Percentiles rank a stretch among this genome's conserved stretches.
Evolutionary conservation across 2,888 invertebrate species (phyloP).

Genomic region (Chaetoderma sp.): DNA sequence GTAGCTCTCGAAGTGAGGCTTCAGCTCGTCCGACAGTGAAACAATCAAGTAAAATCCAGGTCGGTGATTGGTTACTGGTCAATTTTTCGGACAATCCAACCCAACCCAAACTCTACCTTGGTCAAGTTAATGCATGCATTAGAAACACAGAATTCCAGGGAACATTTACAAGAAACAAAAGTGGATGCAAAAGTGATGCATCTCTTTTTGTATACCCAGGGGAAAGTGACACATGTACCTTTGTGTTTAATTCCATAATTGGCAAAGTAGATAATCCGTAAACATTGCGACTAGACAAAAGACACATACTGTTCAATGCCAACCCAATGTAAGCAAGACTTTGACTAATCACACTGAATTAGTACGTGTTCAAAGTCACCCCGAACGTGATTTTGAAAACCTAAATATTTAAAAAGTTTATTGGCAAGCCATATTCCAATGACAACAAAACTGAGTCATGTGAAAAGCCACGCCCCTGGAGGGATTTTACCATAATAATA

Average conservation of each 20-base stretch:
- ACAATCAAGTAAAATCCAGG: neutral
- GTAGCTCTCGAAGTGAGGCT: too few species aligned
- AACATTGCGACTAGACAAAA: neutral
- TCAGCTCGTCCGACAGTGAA: neutral
- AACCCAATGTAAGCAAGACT: neutral
- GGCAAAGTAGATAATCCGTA: neutral
- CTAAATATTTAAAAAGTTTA: neutral
- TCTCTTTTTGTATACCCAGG: neutral
- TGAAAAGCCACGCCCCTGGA: neutral
- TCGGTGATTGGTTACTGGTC: neutral
- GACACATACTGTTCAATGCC: neutral
- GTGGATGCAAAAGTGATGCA: neutral
- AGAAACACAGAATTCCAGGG: neutral
- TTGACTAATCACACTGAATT: neutral
- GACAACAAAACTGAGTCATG: neutral
- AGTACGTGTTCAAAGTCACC: neutral
- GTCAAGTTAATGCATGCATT: neutral
- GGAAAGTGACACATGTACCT: neutral
- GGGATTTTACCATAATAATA: neutral
- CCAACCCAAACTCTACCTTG: neutral
- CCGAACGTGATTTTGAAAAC: neutral
- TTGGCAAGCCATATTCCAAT: neutral
- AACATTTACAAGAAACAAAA: neutral
- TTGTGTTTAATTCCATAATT: neutral
- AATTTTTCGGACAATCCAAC: neutral